Evolutionary conservation across 2,888 invertebrate species (phyloP), one percentile per base, ranked within the genome.

Genomic region (Galerucella nymphaeae): DNA sequence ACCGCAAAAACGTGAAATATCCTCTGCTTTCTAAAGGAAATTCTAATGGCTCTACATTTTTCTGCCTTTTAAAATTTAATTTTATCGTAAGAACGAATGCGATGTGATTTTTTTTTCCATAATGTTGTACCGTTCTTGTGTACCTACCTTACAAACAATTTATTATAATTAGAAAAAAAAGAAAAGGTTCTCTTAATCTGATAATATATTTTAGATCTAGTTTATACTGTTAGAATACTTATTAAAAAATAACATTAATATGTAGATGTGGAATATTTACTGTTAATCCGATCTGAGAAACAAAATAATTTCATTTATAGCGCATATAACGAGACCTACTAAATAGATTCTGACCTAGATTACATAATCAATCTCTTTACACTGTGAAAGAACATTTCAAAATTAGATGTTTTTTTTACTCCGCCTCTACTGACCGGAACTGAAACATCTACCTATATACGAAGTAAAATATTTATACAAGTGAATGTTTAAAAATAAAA

Each of bases 11-110:
- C 57, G 23, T 66, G 66, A 66, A 57, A 58, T 66, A 66, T 58
- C 45, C 42, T 20, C 45, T 71, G 72, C 76, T 76, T 74, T 76
- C 74, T 74, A 76, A 76, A 76, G 76, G 72, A 76, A 74, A 76
- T 72, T 69, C 59, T 71, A 72, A 74, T 72, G 45, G 74, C 50
- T 70, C 72, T 18, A 69, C 76, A 76, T 76, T 76, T 74, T 76
- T 76, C 75, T 76, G 58, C 74, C 71, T 62, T 74, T 72, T 72
- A 74, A 66, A 72, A 70, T 55, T 18, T 45, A 61, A 48, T 67
- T 59, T 45, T 58, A 30, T 67, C 48, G 41, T 41, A 57, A 38
- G 20, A 65, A 66, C n/a, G 41, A 42, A 66, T 42, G 58, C 16
- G 30, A 48, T 58, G 58, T 61, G 59, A 67, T 59, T 67, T 61